Base-by-base conservation (phyloP, 2,113 vertebrate genomes). In the Apistogramma diplotaenia region DNA sequence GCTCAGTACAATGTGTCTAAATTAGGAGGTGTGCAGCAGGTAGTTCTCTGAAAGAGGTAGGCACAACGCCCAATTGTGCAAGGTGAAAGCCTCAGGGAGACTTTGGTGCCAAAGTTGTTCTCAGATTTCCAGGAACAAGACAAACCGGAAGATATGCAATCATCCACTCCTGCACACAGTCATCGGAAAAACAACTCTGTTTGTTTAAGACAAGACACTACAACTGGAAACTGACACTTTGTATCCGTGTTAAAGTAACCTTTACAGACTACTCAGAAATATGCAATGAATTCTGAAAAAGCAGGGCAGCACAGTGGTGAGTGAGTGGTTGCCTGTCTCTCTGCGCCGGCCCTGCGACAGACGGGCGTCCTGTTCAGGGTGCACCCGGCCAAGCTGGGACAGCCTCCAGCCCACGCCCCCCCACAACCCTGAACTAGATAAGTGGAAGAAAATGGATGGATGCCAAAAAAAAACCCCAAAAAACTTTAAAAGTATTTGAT, bases 91-190 rank as follows among this genome's bases (percentile, higher is more conserved):
- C 54, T 61, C 18, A 56, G 76, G 79, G 85, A 83, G 54, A 73
- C 78, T 65, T 27, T 25, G 51, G 37, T 74, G 82, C 71, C 81
- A 84, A 82, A 78, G 81, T 23, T 61, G 25, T 3, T 31, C 55
- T 85, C 59, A 62, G 62, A 86, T 89, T 89, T 91, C 83, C 74
- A 84, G 74, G 73, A 91, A 88, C 83, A 76, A 31, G 57, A 85
- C 70, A 77, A 78, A 89, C 56, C 21, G 53, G 56, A 80, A 62
- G 60, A 83, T 35, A 37, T 23, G 27, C 65, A 74, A 70, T 73
- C 11, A 86, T 81, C 72, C 35, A 33, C 74, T 58, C 53, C 21
- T 9, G 56, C 29, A 74, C 58, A 51, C 53, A 40, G 11, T 78
- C 19, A 19, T 5, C 2, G 6, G 15, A 53, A 19, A 67, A 75